phyloP scores from a whole-genome alignment of 2,113 vertebrate genomes.

The Lepus americanus region DNA sequence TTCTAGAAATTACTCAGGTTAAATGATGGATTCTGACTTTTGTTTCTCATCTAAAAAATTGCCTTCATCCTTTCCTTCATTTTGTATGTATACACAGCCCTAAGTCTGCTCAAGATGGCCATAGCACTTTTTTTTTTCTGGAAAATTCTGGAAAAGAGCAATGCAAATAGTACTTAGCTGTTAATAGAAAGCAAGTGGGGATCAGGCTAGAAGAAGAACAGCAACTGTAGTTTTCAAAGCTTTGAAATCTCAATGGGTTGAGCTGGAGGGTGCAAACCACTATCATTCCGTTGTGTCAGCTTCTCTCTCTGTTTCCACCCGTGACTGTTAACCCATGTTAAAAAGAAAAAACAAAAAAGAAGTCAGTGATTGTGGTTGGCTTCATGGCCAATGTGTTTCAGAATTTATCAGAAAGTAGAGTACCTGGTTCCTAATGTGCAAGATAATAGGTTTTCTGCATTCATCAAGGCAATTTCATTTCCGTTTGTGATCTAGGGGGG shows the following conservation, averaged over 20 bases:
- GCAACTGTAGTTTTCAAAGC: neutral
- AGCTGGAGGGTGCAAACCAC: neutral
- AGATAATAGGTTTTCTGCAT: neutral
- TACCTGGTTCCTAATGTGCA: neutral
- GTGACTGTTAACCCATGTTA: neutral
- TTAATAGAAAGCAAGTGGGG: neutral
- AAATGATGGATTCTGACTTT: neutral
- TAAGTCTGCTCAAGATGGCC: neutral
- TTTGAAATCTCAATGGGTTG: neutral
- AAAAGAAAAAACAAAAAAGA: neutral
- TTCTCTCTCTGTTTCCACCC: neutral
- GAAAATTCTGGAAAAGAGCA: neutral
- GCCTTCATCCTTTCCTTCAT: neutral
- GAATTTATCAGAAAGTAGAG: neutral
- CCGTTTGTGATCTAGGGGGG: neutral
- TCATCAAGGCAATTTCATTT: neutral
- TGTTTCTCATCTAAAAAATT: constrained; percentile 5
- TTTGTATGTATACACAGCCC: neutral
- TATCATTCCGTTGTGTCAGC: neutral
- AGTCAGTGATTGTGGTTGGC: neutral
- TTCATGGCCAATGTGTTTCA: neutral
- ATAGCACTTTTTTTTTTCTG: neutral
- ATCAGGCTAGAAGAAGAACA: neutral
- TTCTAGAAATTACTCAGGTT: constrained; percentile 10
- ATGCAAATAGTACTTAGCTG: neutral